Evolutionary conservation across 2,797 vertebrate species (phyloP).

Genomic region (Heteromormyrus szaboi): DNA sequence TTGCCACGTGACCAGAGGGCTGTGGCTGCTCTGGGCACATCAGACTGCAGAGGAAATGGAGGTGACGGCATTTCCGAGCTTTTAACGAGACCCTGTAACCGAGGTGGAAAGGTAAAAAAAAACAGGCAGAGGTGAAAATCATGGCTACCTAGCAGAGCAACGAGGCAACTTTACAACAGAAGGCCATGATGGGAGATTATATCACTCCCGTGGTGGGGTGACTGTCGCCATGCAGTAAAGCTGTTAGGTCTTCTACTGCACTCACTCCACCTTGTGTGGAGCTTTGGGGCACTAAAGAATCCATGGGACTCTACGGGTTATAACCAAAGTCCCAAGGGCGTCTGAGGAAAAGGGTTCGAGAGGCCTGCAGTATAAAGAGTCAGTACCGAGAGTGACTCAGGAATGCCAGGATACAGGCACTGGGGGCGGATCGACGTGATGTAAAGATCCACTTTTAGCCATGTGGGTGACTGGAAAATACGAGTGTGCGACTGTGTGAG

Average conservation of each 20-base stretch:
- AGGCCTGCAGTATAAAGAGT: background rate
- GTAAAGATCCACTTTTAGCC: background rate
- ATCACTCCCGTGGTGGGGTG: background rate
- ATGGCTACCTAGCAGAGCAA: background rate
- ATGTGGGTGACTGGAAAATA: background rate
- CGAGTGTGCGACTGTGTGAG: background rate
- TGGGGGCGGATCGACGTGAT: background rate
- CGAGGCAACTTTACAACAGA: background rate
- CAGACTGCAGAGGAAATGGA: constrained; percentile 8
- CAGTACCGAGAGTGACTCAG: background rate
- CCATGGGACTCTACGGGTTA: background rate
- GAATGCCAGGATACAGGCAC: background rate
- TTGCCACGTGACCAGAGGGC: background rate
- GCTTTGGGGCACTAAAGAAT: background rate
- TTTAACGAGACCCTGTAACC: constrained; percentile 17
- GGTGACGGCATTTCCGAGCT: constrained; percentile 10
- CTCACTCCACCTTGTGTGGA: background rate
- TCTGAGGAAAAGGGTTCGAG: background rate
- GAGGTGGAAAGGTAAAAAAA: background rate
- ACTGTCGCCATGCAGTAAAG: background rate
- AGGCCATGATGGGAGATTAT: background rate
- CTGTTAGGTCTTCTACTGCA: background rate
- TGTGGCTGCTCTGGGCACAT: background rate
- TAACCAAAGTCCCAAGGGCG: background rate
- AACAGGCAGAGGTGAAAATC: constrained; percentile 10